Conservation (phyloP, 2,797 vertebrate species). For the Naso thynnoides region DNA sequence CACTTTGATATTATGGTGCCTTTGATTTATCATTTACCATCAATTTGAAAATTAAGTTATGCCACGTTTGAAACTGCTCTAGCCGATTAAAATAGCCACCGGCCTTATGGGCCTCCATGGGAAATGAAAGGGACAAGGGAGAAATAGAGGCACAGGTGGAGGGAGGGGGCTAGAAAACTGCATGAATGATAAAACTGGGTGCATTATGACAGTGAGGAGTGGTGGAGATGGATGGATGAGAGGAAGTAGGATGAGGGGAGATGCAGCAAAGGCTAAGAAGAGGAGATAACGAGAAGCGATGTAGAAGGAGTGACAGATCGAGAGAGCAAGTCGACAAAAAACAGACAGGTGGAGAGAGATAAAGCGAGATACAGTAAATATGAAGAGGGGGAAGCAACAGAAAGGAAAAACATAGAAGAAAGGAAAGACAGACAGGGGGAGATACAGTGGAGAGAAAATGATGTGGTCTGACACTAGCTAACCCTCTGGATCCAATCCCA, state of each 20-base stretch:
- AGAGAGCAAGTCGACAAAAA: conserved; percentile 25
- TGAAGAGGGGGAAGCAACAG: conserved; percentile 14
- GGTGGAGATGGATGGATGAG: conserved; percentile 33
- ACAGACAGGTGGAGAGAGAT: conserved; percentile 9
- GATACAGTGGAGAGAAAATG: conserved; percentile 39
- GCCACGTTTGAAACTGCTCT: conserved; percentile 53
- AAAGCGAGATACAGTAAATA: conserved; percentile 34
- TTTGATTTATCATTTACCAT: conserved; percentile 70
- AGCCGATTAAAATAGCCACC: conserved; percentile 62
- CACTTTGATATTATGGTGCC: conserved; percentile 40
- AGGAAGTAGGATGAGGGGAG: conserved; percentile 9
- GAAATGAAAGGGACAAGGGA: conserved; percentile 29
- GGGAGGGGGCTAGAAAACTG: background rate
- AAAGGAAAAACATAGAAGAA: conserved; percentile 41
- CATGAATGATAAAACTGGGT: conserved; percentile 40
- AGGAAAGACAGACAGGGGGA: conserved; percentile 36
- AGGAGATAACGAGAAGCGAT: conserved; percentile 10
- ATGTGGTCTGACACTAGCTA: conserved; percentile 70
- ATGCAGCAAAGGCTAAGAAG: conserved; percentile 16
- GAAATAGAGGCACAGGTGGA: conserved; percentile 23
- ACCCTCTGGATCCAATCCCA: conserved; percentile 74
- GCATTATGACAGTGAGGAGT: conserved; percentile 34
- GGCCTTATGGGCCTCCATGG: conserved; percentile 32
- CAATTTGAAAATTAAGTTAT: conserved; percentile 63
- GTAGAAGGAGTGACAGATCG: conserved; percentile 17